Evolutionary conservation across 2,888 invertebrate genomes (phyloP).

Genomic region (Microplitis deprimator): DNA sequence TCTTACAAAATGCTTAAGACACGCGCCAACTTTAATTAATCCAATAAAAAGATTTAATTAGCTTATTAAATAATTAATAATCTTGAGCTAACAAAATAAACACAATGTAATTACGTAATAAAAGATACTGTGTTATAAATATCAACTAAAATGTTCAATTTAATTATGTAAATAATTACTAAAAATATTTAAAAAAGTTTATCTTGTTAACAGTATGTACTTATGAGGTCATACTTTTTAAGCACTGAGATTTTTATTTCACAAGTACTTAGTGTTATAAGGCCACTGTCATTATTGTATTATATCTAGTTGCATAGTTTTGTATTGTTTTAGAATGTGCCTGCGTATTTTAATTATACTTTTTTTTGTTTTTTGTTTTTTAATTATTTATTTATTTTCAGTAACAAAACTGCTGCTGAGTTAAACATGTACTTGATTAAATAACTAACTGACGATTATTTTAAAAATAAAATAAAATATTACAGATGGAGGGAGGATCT

Average conservation of each 20-base stretch:
- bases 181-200: neutral
- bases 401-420: neutral
- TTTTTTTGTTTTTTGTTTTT: neutral
- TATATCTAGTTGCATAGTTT: neutral
- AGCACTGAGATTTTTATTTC: neutral
- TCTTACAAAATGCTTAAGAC: neutral
- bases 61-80: neutral
- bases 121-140: neutral
- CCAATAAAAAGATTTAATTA: neutral
- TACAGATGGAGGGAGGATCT: constrained; percentile 65
- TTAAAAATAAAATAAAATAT: constrained; percentile 27
- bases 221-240: neutral
- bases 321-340: neutral
- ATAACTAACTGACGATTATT: neutral
- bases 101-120: neutral
- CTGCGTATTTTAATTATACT: neutral
- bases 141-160: neutral
- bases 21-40: neutral
- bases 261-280: neutral
- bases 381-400: neutral
- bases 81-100: neutral
- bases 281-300: neutral
- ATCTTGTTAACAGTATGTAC: neutral
- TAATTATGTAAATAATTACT: neutral
- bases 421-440: neutral